Percentiles rank a stretch among this genome's conserved stretches.
phyloP scores from a whole-genome alignment of 2,888 invertebrate species.

The Escarpia spicata region DNA sequence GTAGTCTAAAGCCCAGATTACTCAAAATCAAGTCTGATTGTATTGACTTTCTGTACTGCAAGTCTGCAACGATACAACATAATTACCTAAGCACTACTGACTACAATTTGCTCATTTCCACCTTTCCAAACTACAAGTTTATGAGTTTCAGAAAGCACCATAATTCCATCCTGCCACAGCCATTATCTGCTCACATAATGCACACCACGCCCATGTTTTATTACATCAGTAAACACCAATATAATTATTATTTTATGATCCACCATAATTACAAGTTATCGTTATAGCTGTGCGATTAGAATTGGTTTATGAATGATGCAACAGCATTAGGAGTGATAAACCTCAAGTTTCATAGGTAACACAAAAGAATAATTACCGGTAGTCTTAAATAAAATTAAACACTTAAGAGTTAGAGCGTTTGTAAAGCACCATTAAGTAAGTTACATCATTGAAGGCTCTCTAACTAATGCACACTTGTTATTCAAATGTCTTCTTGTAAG shows the following conservation, averaged over 20 bases:
- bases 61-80: background rate
- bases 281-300: background rate
- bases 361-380: too few species aligned
- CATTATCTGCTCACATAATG: background rate
- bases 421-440: too few species aligned
- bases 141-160: background rate
- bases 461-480: too few species aligned
- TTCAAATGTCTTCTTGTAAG: too few species aligned
- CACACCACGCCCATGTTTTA: background rate
- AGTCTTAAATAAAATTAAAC: too few species aligned
- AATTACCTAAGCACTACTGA: background rate
- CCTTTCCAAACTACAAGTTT: background rate
- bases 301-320: background rate
- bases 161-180: background rate
- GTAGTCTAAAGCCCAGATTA: background rate
- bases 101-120: background rate
- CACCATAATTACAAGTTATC: background rate
- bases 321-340: background rate
- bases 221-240: background rate
- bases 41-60: background rate
- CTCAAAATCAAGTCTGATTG: background rate
- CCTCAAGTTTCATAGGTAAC: too few species aligned
- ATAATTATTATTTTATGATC: background rate
- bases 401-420: too few species aligned
- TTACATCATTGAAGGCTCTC: too few species aligned